phyloP scores from a whole-genome alignment of 1,140 invertebrate genomes.

The Rhyzopertha dominica region DNA sequence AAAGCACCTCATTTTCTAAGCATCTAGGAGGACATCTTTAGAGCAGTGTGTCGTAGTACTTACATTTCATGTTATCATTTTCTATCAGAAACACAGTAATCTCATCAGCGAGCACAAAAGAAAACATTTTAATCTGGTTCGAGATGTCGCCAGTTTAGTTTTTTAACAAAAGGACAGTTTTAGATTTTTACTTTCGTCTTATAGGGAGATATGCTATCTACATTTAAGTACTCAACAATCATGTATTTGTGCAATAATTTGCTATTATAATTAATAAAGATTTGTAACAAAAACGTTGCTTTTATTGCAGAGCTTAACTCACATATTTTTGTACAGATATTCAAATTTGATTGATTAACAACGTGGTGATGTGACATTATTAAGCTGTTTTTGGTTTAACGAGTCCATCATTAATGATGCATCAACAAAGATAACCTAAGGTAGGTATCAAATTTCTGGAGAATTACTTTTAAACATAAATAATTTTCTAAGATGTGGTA shows the following conservation, averaged over 20 bases:
- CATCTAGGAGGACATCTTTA: slow-evolving; percentile 1
- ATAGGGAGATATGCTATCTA: slow-evolving; percentile 15
- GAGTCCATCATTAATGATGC: too few relatives aligned
- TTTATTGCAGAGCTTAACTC: too few relatives aligned
- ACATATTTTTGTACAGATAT: too few relatives aligned
- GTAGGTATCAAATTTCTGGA: too few relatives aligned
- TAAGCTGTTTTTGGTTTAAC: too few relatives aligned
- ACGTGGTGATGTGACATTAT: too few relatives aligned
- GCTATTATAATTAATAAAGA: slow-evolving; percentile 42
- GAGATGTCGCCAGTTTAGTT: slow-evolving; percentile 8
- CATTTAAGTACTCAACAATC: slow-evolving; percentile 35
- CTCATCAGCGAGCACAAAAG: slow-evolving; percentile 7
- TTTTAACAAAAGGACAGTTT: slow-evolving; percentile 14
- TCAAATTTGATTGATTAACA: too few relatives aligned
- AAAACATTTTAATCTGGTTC: slow-evolving; percentile 4
- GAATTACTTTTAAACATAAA: too few relatives aligned
- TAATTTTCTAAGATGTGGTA: too few relatives aligned
- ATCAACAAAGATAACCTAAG: too few relatives aligned
- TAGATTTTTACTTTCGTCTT: slow-evolving; percentile 1
- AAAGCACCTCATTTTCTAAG: background rate
- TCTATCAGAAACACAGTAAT: slow-evolving; percentile 9
- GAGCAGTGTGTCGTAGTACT: slow-evolving; percentile 4
- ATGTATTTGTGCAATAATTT: slow-evolving; percentile 42
- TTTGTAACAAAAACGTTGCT: slow-evolving; percentile 39
- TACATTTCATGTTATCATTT: slow-evolving; percentile 12